Base-by-base conservation (phyloP, 2,888 invertebrate genomes). In the Mayetiola destructor region DNA sequence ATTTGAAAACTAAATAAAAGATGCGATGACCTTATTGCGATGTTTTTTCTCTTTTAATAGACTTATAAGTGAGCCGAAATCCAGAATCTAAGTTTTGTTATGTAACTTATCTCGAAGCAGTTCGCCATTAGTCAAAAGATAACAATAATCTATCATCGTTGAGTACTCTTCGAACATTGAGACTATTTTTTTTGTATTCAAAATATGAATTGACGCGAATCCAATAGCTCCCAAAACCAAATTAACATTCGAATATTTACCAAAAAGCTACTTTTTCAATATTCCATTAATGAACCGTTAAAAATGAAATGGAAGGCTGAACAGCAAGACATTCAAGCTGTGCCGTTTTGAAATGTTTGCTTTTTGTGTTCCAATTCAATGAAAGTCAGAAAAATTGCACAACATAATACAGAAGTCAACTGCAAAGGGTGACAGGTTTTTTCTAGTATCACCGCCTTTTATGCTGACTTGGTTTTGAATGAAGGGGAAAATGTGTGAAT, bases 351-450 rank as follows among this genome's bases (percentile, higher is more conserved):
- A 3, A 10, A 12, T 12, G 27, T 23, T n/a, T 23, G 48, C 27
- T 48, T 48, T 27, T n/a, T n/a, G 14, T 27, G 23, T 39, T 9
- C 39, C 27, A n/a, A 5, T 14, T n/a, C 4, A 12, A 18, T 48
- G 32, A 32, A 48, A 9, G 14, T 27, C 27, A 27, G 2, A 14
- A n/a, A 3, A 23, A 21, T 21, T 40, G 21, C n/a, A 20, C 20
- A 40, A 39, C 40, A 40, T 40, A 40, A 40, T 40, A 23, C 23
- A 23, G 14, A 42, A 23, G 12, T 18, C 14, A n/a, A n/a, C n/a
- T n/a, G 9, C n/a, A 48, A 48, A 48, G 48, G 48, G 48, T 27
- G 48, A 27, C 48, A 48, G 48, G 48, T 48, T 48, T 27, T 27
- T n/a, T 27, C 16, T 21, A n/a, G 4, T 12, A n/a, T 37, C 14